These are phyloP conservation scores for Heliconius erato DNA, from an alignment of 2,888 invertebrate species.

Conservation along the genomic window DNA sequence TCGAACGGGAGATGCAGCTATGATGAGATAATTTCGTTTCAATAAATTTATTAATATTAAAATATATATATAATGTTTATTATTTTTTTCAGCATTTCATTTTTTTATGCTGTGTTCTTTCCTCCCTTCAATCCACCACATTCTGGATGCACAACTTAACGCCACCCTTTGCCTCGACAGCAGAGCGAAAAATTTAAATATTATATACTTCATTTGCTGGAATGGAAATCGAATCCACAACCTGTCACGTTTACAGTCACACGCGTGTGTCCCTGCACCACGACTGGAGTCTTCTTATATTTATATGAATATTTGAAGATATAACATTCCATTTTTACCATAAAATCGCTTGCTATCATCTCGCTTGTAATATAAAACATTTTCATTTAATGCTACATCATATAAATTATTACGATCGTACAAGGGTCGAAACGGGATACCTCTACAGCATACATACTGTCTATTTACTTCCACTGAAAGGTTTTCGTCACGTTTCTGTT, in stretches of 20 bases:
- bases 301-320: background rate
- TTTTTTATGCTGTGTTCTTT: too few species aligned
- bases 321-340: background rate
- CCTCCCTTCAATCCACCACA: too few species aligned
- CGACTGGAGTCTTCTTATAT: too few species aligned
- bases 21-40: background rate
- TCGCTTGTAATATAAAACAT: constrained; percentile 20
- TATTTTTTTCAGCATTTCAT: too few species aligned
- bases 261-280: too few species aligned
- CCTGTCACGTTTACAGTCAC: too few species aligned
- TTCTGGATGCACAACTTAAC: too few species aligned
- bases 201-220: too few species aligned
- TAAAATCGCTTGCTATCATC: background rate
- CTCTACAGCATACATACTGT: constrained; percentile 27
- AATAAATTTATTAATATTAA: background rate
- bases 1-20: background rate
- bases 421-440: constrained; percentile 23
- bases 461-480: constrained; percentile 32
- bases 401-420: constrained; percentile 25
- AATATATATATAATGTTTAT: background rate
- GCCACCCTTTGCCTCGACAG: too few species aligned
- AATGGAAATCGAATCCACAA: too few species aligned
- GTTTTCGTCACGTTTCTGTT: constrained; percentile 39
- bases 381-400: constrained; percentile 27
- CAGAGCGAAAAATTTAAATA: too few species aligned